A percentile compares a stretch with the other conserved stretches of the same genome.
Conservation (phyloP, 2,797 vertebrate species). For the Aldrovandia affinis region DNA sequence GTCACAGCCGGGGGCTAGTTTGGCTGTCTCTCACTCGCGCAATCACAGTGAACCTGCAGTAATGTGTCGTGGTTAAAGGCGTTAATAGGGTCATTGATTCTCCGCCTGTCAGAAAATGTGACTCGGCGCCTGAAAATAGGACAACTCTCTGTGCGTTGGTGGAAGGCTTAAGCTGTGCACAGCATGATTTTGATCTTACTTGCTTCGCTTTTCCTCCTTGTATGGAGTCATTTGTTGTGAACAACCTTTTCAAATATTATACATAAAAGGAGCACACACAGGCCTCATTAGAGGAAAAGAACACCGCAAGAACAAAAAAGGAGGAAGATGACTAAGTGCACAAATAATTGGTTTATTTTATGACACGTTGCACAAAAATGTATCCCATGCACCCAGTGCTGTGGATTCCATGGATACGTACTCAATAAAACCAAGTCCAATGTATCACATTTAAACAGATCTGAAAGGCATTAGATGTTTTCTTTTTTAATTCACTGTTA, state of each 20-base stretch:
- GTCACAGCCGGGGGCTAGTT: not conserved
- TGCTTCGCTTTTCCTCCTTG: too few species aligned
- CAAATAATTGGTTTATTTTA: not conserved
- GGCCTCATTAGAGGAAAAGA: not conserved
- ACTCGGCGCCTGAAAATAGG: not conserved
- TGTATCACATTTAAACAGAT: too few species aligned
- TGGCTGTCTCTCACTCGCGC: not conserved
- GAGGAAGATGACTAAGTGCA: not conserved
- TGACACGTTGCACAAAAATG: not conserved
- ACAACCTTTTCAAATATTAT: too few species aligned
- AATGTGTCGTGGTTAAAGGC: constrained; percentile 3
- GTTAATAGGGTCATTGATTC: not conserved
- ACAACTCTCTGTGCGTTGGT: not conserved
- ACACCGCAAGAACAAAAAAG: not conserved
- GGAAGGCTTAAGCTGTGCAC: too few species aligned
- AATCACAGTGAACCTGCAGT: not conserved
- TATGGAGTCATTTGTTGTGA: too few species aligned
- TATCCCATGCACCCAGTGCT: not conserved
- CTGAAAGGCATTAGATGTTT: not conserved
- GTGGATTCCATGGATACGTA: not conserved
- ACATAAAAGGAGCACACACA: not conserved
- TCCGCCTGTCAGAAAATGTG: not conserved
- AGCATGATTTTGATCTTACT: too few species aligned
- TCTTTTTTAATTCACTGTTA: not conserved
- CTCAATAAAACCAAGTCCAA: not conserved